Conservation (phyloP, 2,888 invertebrate species). For the Cheilosia grossa region DNA sequence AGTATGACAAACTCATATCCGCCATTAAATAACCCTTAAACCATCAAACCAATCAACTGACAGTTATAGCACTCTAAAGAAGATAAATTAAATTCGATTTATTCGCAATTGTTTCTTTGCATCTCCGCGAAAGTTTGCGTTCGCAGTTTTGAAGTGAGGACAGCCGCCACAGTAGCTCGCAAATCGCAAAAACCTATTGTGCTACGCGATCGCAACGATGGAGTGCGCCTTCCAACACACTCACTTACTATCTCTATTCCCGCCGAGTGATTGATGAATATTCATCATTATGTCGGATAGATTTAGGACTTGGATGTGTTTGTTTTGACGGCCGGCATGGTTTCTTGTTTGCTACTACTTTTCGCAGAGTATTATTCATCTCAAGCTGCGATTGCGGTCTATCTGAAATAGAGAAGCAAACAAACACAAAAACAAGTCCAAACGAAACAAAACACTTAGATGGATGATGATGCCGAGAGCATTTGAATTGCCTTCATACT, state of each 20-base stretch:
- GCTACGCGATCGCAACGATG: conserved; percentile 5
- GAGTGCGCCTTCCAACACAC: conserved; percentile 37
- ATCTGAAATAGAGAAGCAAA: conserved; percentile 40
- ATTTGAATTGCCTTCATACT: not conserved
- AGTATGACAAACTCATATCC: not conserved
- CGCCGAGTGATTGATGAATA: conserved; percentile 67
- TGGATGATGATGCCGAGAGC: not conserved
- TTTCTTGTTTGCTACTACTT: conserved; percentile 10
- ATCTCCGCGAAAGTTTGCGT: conserved; percentile 8
- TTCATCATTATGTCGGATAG: conserved; percentile 51
- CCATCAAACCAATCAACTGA: conserved; percentile 15
- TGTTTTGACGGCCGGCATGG: conserved; percentile 45
- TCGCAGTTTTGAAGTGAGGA: not conserved
- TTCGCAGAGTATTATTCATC: conserved; percentile 14
- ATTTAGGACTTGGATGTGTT: conserved; percentile 58
- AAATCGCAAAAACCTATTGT: conserved; percentile 29
- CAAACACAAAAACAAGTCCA: not conserved
- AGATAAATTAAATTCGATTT: conserved; percentile 49
- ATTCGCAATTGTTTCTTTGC: not conserved
- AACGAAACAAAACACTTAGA: conserved; percentile 12
- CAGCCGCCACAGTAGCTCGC: not conserved
- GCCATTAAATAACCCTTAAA: conserved; percentile 28
- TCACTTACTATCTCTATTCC: conserved; percentile 38
- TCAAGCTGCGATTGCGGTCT: conserved; percentile 40
- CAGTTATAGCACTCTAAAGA: conserved; percentile 31